Evolutionary conservation across 1,140 invertebrate species (phyloP).

Genomic region (Trachelipus rathkii): DNA sequence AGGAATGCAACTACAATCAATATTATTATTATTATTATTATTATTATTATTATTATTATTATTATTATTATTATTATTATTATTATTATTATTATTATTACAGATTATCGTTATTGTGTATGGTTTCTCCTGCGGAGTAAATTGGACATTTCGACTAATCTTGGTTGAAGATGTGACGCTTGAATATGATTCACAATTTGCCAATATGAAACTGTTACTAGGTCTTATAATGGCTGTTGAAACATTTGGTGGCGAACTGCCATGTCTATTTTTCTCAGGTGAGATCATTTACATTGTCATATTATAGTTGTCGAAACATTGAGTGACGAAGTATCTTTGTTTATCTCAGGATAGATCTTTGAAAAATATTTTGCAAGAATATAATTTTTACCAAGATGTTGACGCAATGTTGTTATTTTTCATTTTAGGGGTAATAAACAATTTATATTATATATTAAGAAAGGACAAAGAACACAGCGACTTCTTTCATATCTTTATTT

Average conservation of each 20-base stretch:
- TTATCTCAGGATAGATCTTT: too few relatives aligned
- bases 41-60: conserved; percentile 2
- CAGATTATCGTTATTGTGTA: conserved; percentile 56
- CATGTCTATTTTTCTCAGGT: conserved; percentile 80
- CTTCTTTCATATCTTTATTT: too few relatives aligned
- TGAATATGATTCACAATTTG: conserved; percentile 46
- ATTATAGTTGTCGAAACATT: too few relatives aligned
- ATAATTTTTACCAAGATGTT: too few relatives aligned
- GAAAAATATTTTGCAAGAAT: too few relatives aligned
- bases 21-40: neutral
- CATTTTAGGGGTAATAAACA: too few relatives aligned
- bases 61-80: neutral
- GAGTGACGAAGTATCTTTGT: too few relatives aligned
- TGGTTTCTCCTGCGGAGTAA: conserved; percentile 73
- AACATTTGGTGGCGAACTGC: conserved; percentile 77
- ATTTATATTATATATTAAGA: too few relatives aligned
- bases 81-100: neutral
- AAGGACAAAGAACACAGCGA: too few relatives aligned
- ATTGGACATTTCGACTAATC: conserved; percentile 68
- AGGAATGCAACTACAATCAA: neutral
- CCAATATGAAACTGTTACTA: conserved; percentile 68
- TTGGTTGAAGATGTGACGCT: conserved; percentile 63
- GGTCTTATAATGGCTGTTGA: conserved; percentile 72
- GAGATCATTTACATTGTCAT: neutral
- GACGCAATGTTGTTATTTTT: too few relatives aligned